Conservation (phyloP, 1,140 invertebrate species). For the Zaprionus capensis region DNA sequence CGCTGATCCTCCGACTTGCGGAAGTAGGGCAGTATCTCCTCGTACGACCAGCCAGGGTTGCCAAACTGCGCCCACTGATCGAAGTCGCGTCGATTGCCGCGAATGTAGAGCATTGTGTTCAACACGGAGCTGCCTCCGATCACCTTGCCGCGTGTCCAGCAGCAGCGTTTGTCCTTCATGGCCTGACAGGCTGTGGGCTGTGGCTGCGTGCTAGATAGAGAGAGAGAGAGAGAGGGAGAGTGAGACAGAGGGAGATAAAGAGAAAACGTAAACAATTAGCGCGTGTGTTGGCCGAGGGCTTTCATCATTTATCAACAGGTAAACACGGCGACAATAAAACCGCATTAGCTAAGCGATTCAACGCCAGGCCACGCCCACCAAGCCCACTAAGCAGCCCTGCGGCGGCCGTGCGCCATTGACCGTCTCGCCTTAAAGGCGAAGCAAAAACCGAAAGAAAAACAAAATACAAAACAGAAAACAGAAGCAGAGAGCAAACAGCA, state of each 20-base stretch:
- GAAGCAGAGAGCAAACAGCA: slow-evolving; percentile 28
- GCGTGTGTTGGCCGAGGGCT: slow-evolving; percentile 40
- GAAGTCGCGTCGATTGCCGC: slow-evolving; percentile 95
- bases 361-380: slow-evolving; percentile 53
- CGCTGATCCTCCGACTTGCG: slow-evolving; percentile 93
- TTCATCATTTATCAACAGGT: slow-evolving; percentile 44
- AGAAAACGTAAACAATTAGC: slow-evolving; percentile 58
- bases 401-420: slow-evolving; percentile 39
- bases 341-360: slow-evolving; percentile 51
- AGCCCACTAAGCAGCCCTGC: not conserved
- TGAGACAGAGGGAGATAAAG: slow-evolving; percentile 4
- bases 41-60: slow-evolving; percentile 95
- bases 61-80: slow-evolving; percentile 95
- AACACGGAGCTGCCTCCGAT: slow-evolving; percentile 94
- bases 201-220: slow-evolving; percentile 89
- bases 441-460: slow-evolving; percentile 16
- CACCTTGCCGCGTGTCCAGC: slow-evolving; percentile 93
- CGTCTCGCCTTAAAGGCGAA: slow-evolving; percentile 17
- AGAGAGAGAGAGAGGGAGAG: not conserved
- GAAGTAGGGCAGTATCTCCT: slow-evolving; percentile 94
- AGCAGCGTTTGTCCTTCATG: slow-evolving; percentile 91
- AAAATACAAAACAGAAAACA: slow-evolving; percentile 32
- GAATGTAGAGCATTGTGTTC: slow-evolving; percentile 96
- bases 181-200: slow-evolving; percentile 93
- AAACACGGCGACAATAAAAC: slow-evolving; percentile 65